A percentile compares a stretch with the other conserved stretches of the same genome.
These are phyloP conservation scores for Carposina sasakii DNA, from an alignment of 1,140 invertebrate species.

Conservation along the genomic window DNA sequence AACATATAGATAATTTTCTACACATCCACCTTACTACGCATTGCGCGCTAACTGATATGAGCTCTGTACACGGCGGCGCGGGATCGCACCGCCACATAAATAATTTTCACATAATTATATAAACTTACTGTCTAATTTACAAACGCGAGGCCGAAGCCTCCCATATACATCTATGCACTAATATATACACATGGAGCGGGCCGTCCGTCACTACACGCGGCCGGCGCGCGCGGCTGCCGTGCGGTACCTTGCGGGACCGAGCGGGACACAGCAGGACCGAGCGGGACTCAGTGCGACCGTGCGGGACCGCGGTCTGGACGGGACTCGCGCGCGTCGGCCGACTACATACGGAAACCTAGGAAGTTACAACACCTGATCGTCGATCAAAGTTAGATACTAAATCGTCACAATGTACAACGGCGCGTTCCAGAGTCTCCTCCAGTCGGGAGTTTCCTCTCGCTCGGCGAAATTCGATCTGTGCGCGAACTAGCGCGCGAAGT, in stretches of 20 bases:
- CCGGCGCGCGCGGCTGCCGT: conserved; percentile 15
- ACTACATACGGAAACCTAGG: no score
- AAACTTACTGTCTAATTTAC: conserved; percentile 41
- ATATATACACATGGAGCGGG: conserved; percentile 14
- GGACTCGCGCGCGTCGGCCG: background rate
- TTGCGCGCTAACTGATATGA: conserved; percentile 63
- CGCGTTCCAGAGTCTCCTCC: no score
- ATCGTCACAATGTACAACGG: no score
- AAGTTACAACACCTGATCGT: no score
- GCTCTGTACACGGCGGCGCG: conserved; percentile 43
- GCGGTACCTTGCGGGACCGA: background rate
- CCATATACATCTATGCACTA: conserved; percentile 37
- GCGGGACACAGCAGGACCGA: conserved; percentile 19
- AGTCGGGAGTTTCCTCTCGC: no score
- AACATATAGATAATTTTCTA: conserved; percentile 68
- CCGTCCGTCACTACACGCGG: conserved; percentile 6
- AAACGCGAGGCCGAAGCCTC: conserved; percentile 18
- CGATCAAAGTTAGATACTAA: no score
- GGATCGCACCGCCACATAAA: conserved; percentile 35
- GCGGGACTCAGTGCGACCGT: background rate
- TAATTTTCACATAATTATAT: conserved; percentile 52
- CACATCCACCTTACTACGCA: conserved; percentile 62
- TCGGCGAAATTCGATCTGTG: no score
- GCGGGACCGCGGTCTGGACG: background rate
- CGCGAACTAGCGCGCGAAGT: conserved; percentile 13